Base-by-base conservation (phyloP, 2,797 vertebrate species). In the Ptychobarbus kaznakovi region DNA sequence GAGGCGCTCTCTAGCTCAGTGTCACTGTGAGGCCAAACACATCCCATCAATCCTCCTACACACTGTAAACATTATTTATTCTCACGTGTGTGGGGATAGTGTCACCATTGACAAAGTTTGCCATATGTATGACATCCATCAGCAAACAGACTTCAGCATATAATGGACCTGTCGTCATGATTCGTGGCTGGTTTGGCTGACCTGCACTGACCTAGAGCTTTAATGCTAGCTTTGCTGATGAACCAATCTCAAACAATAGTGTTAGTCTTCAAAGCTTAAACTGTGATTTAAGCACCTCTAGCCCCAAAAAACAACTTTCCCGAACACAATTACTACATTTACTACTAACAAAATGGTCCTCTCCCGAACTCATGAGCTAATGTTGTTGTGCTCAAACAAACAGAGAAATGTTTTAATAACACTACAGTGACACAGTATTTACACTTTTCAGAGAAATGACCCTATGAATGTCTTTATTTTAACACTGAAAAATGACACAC, bases 91-190 rank as follows among this genome's bases (percentile, higher is more conserved):
- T 6, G 0, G 58, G 32, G 70, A 83, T 12, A 8, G 51, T 66
- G 70, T 83, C 58, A 40, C 13, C 66, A 25, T 66, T 51, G 72
- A 83, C 72, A 83, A 75, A 83, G 81, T 25, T 49, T 83, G 72
- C 56, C 70, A 83, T 75, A 65, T 83, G 72, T 76, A 51, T 74
- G 20, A 75, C 46, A 75, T 83, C 20, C 58, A 66, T 83, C 42
- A 75, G 42, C 74, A 38, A 11, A 75, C 58, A 75, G 32, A 15
- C 70, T 11, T 75, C 6, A 25, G 58, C 4, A 75, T 63, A 82
- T 72, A 58, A 72, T 73, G 68, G 56, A 79, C 4, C 40, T 61
- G 53, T 61, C 51, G 53, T 61, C 51, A 28, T 58, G 68, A 61
- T 58, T 49, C 42, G 49, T 83, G 81, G 12, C 38, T 75, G 42